Evolutionary conservation across 2,797 vertebrate genomes (phyloP).

Genomic region (Atherinosoma microstoma): DNA sequence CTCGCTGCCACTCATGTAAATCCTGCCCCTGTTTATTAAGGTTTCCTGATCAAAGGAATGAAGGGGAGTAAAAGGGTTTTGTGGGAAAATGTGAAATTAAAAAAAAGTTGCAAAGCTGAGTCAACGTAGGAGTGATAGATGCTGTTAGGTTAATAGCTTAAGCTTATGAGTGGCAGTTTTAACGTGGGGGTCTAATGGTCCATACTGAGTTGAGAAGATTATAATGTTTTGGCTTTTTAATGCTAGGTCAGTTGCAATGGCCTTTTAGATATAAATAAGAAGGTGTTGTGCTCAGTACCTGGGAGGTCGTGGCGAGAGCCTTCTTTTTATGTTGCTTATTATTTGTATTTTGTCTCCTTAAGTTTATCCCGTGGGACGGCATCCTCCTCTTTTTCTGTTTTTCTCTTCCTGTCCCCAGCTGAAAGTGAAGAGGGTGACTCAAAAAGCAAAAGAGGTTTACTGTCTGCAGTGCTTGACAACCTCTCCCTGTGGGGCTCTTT

Average conservation of each 20-base stretch:
- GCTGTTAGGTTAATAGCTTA: constrained; percentile 27
- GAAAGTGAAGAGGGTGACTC: constrained; percentile 80
- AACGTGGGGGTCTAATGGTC: constrained; percentile 38
- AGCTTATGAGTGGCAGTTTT: constrained; percentile 30
- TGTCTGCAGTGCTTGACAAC: constrained; percentile 68
- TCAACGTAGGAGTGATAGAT: constrained; percentile 49
- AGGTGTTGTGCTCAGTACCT: constrained; percentile 78
- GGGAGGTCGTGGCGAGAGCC: constrained; percentile 80
- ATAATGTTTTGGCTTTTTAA: constrained; percentile 80
- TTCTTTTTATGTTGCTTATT: constrained; percentile 48
- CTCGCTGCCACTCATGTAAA: constrained; percentile 71
- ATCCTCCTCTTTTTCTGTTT: constrained; percentile 16
- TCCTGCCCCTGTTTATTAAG: constrained; percentile 67
- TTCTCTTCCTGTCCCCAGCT: constrained; percentile 61
- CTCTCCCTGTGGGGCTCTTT: constrained; percentile 66
- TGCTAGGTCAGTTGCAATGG: constrained; percentile 77
- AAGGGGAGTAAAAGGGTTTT: constrained; percentile 32
- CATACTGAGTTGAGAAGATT: constrained; percentile 84
- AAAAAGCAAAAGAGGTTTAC: constrained; percentile 70
- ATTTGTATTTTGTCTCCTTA: constrained; percentile 79
- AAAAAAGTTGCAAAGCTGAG: constrained; percentile 52
- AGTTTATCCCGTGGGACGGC: constrained; percentile 73
- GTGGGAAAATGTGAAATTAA: constrained; percentile 32
- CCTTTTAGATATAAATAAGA: constrained; percentile 89
- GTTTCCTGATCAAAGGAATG: constrained; percentile 66